These are phyloP conservation scores for Sinocyclocheilus anophthalmus DNA, from an alignment of 2,113 vertebrate genomes.

Conservation along the genomic window DNA sequence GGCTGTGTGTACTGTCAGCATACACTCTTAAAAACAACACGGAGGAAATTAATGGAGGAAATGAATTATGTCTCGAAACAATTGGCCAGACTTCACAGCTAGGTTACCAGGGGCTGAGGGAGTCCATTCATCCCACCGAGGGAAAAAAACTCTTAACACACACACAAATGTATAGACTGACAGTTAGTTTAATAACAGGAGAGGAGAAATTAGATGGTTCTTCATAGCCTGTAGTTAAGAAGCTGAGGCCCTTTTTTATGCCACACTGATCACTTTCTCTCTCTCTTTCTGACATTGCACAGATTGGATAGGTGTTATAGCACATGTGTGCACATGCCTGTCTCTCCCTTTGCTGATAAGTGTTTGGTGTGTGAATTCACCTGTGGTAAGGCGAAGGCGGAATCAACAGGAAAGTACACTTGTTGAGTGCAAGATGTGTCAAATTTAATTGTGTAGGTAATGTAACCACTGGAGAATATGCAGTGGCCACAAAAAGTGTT, in stretches of 20 bases:
- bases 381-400: background rate
- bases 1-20: slow-evolving; percentile 21
- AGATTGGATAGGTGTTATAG: slow-evolving; percentile 19
- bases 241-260: slow-evolving; percentile 29
- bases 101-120: slow-evolving; percentile 1
- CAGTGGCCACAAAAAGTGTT: background rate
- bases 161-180: slow-evolving; percentile 16
- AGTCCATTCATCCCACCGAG: background rate
- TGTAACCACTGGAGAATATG: slow-evolving; percentile 9
- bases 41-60: slow-evolving; percentile 37
- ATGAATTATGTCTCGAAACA: slow-evolving; percentile 25
- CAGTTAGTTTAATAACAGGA: slow-evolving; percentile 13
- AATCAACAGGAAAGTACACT: slow-evolving; percentile 9
- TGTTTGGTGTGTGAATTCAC: slow-evolving; percentile 44
- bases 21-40: slow-evolving; percentile 46
- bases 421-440: slow-evolving; percentile 4
- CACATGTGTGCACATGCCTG: background rate
- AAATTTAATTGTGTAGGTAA: background rate
- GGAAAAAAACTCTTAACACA: background rate
- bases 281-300: slow-evolving; percentile 29
- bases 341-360: slow-evolving; percentile 33
- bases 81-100: background rate
- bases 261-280: slow-evolving; percentile 3
- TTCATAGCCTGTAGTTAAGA: slow-evolving; percentile 13
- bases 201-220: slow-evolving; percentile 24